Evolutionary conservation across 2,797 vertebrate species (phyloP).

Genomic region (Garrulus glandarius): DNA sequence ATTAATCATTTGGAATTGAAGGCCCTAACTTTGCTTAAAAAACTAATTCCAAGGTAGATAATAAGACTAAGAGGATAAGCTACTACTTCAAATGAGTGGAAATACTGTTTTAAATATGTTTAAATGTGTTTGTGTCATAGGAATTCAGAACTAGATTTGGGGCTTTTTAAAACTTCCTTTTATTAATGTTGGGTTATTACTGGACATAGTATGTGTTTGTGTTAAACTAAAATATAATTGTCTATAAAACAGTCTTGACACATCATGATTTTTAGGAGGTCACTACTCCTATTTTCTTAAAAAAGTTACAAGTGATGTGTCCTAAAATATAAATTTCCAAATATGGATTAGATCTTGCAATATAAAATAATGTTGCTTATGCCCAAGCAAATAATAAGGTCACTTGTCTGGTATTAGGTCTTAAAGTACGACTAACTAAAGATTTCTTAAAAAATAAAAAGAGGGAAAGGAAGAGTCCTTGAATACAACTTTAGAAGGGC

Average conservation of each 20-base stretch:
- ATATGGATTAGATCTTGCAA: neutral
- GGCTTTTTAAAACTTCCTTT: neutral
- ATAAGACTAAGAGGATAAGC: neutral
- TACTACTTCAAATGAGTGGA: neutral
- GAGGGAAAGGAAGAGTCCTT: neutral
- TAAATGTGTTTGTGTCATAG: neutral
- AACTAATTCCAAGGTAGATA: neutral
- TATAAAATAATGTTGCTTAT: neutral
- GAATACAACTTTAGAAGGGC: neutral
- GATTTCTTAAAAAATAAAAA: neutral
- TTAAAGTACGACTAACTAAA: neutral
- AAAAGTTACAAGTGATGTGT: neutral
- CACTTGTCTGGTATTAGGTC: neutral
- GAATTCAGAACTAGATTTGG: neutral
- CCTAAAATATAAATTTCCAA: neutral
- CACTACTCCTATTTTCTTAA: neutral
- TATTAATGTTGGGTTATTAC: neutral
- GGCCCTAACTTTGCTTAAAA: neutral
- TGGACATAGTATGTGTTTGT: neutral
- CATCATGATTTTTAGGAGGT: neutral
- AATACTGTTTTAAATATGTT: neutral
- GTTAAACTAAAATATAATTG: neutral
- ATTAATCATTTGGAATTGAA: neutral
- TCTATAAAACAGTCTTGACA: neutral
- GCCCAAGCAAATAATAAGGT: neutral